Evolutionary conservation across 2,888 invertebrate genomes (phyloP).

Genomic region (Taenaris catops): DNA sequence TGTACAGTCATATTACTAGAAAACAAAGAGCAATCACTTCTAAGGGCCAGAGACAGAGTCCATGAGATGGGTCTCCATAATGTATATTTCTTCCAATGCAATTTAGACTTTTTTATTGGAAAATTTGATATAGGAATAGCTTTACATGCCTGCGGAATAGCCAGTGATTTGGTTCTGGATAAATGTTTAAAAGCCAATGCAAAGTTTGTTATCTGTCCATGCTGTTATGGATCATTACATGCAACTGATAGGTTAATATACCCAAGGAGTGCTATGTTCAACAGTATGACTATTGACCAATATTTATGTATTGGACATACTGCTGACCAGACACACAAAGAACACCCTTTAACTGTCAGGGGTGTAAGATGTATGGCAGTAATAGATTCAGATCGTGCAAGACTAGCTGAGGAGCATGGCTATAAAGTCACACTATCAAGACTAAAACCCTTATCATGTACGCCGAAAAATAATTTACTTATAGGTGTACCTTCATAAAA

Average conservation of each 20-base stretch:
- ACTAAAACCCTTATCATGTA: constrained; percentile 89
- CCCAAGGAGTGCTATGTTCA: constrained; percentile 87
- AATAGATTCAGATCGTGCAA: constrained; percentile 91
- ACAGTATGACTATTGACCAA: constrained; percentile 72
- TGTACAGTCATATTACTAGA: constrained; percentile 91
- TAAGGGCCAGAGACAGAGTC: constrained; percentile 86
- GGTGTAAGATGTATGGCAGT: constrained; percentile 93
- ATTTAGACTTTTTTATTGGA: constrained; percentile 92
- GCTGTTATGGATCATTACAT: constrained; percentile 95
- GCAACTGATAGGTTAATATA: constrained; percentile 89
- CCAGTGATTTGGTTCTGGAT: constrained; percentile 94
- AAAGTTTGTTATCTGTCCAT: constrained; percentile 94
- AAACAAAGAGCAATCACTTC: constrained; percentile 93
- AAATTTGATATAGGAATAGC: constrained; percentile 92
- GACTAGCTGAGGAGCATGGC: constrained; percentile 86
- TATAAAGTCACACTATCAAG: constrained; percentile 88
- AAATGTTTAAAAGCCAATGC: constrained; percentile 89
- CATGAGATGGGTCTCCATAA: constrained; percentile 84
- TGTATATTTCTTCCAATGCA: constrained; percentile 90
- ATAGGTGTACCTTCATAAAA: constrained; percentile 77
- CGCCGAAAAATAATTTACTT: constrained; percentile 94
- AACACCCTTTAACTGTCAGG: constrained; percentile 84
- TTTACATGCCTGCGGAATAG: constrained; percentile 96
- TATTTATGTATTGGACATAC: constrained; percentile 92
- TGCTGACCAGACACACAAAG: constrained; percentile 94